phyloP scores from a whole-genome alignment of 92 coral and sea anemone genomes.

The Epizoanthus scotinus region DNA sequence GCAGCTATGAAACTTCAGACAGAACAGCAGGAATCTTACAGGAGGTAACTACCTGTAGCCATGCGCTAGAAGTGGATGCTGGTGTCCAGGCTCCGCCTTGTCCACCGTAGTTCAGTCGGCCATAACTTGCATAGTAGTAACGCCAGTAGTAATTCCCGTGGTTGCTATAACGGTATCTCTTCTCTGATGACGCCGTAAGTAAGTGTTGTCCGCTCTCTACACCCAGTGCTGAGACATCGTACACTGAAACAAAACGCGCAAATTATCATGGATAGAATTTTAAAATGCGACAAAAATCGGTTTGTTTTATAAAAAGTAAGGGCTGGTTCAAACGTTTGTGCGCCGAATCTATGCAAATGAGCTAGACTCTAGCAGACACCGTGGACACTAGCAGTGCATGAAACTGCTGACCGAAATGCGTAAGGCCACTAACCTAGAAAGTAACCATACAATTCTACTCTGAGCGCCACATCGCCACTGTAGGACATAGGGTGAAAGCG shows the following conservation, averaged over 20 bases:
- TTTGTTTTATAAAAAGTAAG: too few species aligned
- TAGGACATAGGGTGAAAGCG: conserved; percentile 17
- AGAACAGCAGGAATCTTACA: too few species aligned
- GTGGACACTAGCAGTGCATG: too few species aligned
- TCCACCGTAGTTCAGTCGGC: conserved; percentile 19
- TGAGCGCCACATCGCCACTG: conserved; percentile 27
- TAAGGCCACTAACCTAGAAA: conserved; percentile 12
- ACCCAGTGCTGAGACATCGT: conserved; percentile 14
- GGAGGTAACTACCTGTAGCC: conserved; percentile 13
- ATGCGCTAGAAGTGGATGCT: background rate
- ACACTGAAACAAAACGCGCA: conserved; percentile 8
- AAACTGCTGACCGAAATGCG: too few species aligned
- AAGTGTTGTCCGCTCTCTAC: conserved; percentile 2
- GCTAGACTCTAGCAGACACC: too few species aligned
- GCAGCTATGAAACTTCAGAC: too few species aligned
- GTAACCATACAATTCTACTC: conserved; percentile 29
- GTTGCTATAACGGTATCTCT: conserved; percentile 1
- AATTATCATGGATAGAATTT: too few species aligned
- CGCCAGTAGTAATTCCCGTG: conserved; percentile 13
- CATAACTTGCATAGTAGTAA: conserved; percentile 8
- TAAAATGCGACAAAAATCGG: too few species aligned
- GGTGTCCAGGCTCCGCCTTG: conserved; percentile 36
- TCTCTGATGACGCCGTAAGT: conserved; percentile 20
- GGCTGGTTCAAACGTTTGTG: too few species aligned
- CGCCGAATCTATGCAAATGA: too few species aligned